Conservation (phyloP, 2,888 invertebrate species). For the Sepiola atlantica region DNA sequence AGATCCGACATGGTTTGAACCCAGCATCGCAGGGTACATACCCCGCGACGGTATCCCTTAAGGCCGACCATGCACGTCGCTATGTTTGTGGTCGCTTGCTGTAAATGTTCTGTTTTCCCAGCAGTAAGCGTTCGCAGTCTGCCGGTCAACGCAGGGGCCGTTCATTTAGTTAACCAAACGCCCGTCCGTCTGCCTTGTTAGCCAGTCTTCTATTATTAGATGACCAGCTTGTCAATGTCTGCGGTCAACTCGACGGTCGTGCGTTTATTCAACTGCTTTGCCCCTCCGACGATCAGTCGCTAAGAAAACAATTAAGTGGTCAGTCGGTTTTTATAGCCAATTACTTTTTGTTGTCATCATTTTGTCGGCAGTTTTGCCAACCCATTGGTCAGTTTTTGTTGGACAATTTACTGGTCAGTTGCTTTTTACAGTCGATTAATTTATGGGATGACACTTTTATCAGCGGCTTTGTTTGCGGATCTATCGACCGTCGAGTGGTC, state of each 20-base stretch:
- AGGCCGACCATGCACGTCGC: neutral
- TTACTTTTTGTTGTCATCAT: neutral
- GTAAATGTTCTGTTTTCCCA: neutral
- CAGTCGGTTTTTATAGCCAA: conserved; percentile 24
- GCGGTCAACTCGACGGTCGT: neutral
- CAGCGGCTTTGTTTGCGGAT: neutral
- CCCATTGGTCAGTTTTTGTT: neutral
- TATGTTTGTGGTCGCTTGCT: neutral
- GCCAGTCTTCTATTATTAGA: neutral
- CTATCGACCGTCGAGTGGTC: neutral
- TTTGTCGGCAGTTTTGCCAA: neutral
- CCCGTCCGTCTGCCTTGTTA: neutral
- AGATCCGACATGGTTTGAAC: too few relatives aligned
- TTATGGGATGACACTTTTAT: neutral
- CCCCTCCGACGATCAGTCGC: neutral
- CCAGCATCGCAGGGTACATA: too few relatives aligned
- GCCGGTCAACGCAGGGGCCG: neutral
- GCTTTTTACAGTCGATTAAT: neutral
- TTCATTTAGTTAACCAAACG: neutral
- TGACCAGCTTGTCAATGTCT: neutral
- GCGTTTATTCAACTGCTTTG: neutral
- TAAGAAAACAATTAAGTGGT: neutral
- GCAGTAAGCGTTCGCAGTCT: too few relatives aligned
- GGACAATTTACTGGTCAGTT: neutral
- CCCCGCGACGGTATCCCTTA: too few relatives aligned